These are phyloP conservation scores for Phocides pigmalion DNA, from an alignment of 1,140 invertebrate genomes.

Conservation along the genomic window DNA sequence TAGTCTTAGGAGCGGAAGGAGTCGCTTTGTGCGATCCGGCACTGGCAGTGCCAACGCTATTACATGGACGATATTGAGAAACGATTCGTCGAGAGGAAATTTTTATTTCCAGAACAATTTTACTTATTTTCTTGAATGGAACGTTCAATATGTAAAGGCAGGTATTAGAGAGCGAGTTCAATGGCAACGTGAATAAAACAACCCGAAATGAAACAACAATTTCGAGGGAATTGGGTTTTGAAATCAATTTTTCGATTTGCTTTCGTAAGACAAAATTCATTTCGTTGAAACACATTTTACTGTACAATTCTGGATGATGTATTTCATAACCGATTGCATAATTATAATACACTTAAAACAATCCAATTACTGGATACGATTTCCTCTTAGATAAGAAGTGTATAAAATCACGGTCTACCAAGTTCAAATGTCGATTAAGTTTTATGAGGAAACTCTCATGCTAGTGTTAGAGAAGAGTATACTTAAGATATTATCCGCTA, in stretches of 20 bases:
- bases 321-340: too few species aligned
- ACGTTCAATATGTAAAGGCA: conserved; percentile 42
- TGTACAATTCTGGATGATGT: too few species aligned
- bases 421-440: too few species aligned
- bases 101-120: conserved; percentile 40
- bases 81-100: conserved; percentile 44
- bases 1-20: conserved; percentile 6
- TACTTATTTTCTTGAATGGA: conserved; percentile 37
- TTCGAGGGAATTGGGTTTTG: neutral
- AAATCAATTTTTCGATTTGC: conserved; percentile 4
- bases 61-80: conserved; percentile 34
- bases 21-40: conserved; percentile 17
- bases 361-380: too few species aligned
- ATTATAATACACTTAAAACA: too few species aligned
- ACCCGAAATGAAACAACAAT: conserved; percentile 7
- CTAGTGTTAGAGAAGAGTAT: too few species aligned
- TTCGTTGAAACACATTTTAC: too few species aligned
- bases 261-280: too few species aligned
- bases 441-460: too few species aligned
- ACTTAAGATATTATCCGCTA: too few species aligned
- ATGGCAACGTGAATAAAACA: conserved; percentile 2
- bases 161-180: conserved; percentile 24
- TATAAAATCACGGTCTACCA: too few species aligned
- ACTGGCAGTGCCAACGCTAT: conserved; percentile 24
- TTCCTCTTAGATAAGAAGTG: too few species aligned